phyloP scores from a whole-genome alignment of 2,888 invertebrate genomes.

The Seladonia tumulorum region DNA sequence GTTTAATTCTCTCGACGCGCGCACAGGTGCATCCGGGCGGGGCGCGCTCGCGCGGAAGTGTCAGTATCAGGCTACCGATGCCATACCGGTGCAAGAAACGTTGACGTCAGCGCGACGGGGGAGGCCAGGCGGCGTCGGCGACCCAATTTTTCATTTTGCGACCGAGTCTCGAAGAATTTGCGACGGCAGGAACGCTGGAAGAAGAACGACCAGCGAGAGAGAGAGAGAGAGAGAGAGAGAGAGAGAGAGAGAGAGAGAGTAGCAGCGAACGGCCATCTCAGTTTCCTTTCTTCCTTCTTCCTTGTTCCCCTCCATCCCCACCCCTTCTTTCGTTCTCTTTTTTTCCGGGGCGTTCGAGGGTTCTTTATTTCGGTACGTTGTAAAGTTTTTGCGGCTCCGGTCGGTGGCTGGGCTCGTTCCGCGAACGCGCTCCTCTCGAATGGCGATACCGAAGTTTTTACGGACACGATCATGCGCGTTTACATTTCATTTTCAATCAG shows the following conservation, averaged over 20 bases:
- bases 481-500: constrained; percentile 33
- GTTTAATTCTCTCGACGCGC: constrained; percentile 23
- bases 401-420: background rate
- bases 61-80: constrained; percentile 30
- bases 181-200: constrained; percentile 15
- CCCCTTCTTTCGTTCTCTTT: background rate
- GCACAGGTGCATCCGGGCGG: constrained; percentile 14
- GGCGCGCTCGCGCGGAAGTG: constrained; percentile 20
- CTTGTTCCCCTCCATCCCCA: background rate
- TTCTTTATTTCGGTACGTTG: constrained; percentile 42
- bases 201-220: too few relatives aligned
- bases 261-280: constrained; percentile 20
- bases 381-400: constrained; percentile 25
- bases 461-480: constrained; percentile 22
- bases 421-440: constrained; percentile 13
- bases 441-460: constrained; percentile 21
- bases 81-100: constrained; percentile 32
- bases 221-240: too few relatives aligned
- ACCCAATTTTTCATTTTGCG: constrained; percentile 58
- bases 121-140: constrained; percentile 4
- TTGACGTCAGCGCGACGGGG: constrained; percentile 44
- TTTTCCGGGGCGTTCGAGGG: background rate
- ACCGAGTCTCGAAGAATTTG: constrained; percentile 45
- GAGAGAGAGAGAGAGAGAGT: background rate
- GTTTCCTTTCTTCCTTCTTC: constrained; percentile 12